Evolutionary conservation across 2,113 vertebrate genomes (phyloP).

Genomic region (Prolemur simus): DNA sequence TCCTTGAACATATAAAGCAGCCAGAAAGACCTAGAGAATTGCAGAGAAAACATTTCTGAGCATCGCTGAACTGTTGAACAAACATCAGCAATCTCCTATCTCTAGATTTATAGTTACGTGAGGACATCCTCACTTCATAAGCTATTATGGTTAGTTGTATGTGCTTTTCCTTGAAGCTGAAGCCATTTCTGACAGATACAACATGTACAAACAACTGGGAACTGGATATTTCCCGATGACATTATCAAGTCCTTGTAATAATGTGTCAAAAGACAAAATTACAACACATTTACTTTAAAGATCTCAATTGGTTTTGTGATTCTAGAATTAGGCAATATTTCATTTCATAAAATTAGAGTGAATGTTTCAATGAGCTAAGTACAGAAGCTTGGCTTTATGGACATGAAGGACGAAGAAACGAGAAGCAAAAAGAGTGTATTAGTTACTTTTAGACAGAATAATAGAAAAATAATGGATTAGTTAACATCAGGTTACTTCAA

Average conservation of each 20-base stretch:
- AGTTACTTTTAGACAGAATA: neutral
- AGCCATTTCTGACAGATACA: constrained; percentile 27
- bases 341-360: neutral
- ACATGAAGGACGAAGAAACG: neutral
- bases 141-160: neutral
- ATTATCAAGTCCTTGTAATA: constrained; percentile 48
- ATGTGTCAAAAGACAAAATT: neutral
- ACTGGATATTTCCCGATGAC: neutral
- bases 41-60: neutral
- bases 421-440: neutral
- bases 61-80: neutral
- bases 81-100: neutral
- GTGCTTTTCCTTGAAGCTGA: neutral
- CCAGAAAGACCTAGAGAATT: neutral
- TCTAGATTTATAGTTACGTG: neutral
- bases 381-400: neutral
- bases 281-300: neutral
- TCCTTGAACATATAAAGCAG: neutral
- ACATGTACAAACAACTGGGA: constrained; percentile 1
- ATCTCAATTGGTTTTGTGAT: neutral
- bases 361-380: neutral
- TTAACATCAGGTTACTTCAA: neutral
- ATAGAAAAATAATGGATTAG: neutral
- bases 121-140: neutral
- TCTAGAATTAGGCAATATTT: neutral